Evolutionary conservation across 2,888 invertebrate genomes (phyloP).

Genomic region (Oscheius sp.): DNA sequence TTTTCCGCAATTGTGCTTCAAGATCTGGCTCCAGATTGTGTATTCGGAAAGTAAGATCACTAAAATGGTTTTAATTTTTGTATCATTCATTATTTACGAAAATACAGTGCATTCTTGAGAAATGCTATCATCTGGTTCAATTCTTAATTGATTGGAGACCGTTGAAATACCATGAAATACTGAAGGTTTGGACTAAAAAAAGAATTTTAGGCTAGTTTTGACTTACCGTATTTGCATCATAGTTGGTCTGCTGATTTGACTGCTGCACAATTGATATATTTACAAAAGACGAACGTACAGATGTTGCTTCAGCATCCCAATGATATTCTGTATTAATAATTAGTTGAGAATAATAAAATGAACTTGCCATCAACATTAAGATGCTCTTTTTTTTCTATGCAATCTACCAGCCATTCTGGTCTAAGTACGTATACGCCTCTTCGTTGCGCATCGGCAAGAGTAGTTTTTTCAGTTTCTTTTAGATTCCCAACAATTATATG

Average conservation of each 20-base stretch:
- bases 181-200: background rate
- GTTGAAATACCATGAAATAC: background rate
- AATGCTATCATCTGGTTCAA: background rate
- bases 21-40: background rate
- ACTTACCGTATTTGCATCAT: background rate
- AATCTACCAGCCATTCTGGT: conserved; percentile 42
- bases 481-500: conserved; percentile 40
- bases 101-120: background rate
- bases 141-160: background rate
- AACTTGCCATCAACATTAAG: conserved; percentile 30
- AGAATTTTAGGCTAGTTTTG: background rate
- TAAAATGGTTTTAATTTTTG: background rate
- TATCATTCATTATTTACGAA: background rate
- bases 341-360: background rate
- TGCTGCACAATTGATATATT: too few relatives aligned
- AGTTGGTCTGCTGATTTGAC: background rate
- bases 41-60: background rate
- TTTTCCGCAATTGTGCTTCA: background rate
- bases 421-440: conserved; percentile 37
- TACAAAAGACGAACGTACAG: too few relatives aligned
- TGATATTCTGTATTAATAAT: background rate
- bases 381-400: conserved; percentile 33
- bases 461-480: background rate
- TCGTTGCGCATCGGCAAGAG: conserved; percentile 23
- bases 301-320: conserved; percentile 3